Evolutionary conservation across 2,113 vertebrate genomes (phyloP).

Genomic region (Sapajus apella): DNA sequence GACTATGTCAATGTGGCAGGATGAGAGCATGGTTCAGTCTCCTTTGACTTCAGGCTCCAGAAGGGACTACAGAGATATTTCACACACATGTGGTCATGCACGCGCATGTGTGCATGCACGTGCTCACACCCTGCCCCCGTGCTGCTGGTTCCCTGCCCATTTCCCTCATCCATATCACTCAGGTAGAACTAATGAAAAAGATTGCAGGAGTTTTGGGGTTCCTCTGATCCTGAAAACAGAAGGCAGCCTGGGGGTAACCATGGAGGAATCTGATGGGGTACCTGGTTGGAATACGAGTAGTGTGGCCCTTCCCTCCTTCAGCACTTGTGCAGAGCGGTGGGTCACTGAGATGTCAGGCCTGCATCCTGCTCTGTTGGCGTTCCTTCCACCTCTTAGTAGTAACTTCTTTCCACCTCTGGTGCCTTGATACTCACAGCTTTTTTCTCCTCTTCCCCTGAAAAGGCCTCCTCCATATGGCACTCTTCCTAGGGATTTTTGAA

Average conservation of each 20-base stretch:
- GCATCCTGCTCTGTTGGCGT: background rate
- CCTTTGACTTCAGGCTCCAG: background rate
- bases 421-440: background rate
- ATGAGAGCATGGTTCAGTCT: background rate
- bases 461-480: background rate
- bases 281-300: background rate
- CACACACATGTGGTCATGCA: background rate
- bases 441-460: background rate
- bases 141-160: background rate
- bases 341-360: background rate
- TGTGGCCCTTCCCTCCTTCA: background rate
- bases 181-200: background rate
- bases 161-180: background rate
- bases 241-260: background rate
- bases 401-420: background rate
- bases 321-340: background rate
- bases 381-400: background rate
- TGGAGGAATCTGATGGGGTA: background rate
- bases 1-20: background rate
- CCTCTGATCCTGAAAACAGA: background rate
- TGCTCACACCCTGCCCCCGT: background rate
- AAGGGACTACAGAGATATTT: background rate
- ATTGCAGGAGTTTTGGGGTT: background rate
- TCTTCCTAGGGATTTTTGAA: background rate
- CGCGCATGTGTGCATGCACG: accelerated